Conservation (phyloP, 2,888 invertebrate genomes). For the Zaprionus obscuricornis region DNA sequence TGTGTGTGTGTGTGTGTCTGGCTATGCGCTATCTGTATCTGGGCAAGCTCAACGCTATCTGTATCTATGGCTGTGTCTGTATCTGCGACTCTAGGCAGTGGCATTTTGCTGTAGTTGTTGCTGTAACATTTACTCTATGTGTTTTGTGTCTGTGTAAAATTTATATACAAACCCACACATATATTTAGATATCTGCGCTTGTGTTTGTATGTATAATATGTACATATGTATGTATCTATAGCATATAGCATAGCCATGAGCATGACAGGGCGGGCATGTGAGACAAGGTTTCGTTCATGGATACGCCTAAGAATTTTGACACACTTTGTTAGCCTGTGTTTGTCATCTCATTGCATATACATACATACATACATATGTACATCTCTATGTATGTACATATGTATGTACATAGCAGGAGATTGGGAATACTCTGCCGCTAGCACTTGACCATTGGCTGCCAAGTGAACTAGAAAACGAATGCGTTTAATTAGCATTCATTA, state of each 20-base stretch:
- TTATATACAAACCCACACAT: too few species aligned
- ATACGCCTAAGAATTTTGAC: conserved; percentile 72
- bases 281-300: conserved; percentile 55
- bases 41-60: conserved; percentile 25
- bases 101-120: too few species aligned
- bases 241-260: conserved; percentile 2
- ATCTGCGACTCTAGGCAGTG: conserved; percentile 3
- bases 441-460: conserved; percentile 35
- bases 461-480: conserved; percentile 78
- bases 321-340: conserved; percentile 64
- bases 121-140: too few species aligned
- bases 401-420: conserved; percentile 27
- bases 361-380: not conserved
- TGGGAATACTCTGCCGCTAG: conserved; percentile 17
- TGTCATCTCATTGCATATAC: too few species aligned
- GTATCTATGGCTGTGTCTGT: conserved; percentile 30
- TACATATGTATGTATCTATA: conserved; percentile 6
- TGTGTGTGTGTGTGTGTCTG: conserved; percentile 40
- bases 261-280: conserved; percentile 20
- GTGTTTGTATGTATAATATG: conserved; percentile 10
- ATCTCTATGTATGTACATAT: conserved; percentile 9
- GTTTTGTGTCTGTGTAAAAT: too few species aligned
- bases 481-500: conserved; percentile 81
- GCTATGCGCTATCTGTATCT: conserved; percentile 27
- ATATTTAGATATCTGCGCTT: conserved; percentile 9